Evolutionary conservation across 2,797 vertebrate species (phyloP).

Genomic region (Molossus molossus): DNA sequence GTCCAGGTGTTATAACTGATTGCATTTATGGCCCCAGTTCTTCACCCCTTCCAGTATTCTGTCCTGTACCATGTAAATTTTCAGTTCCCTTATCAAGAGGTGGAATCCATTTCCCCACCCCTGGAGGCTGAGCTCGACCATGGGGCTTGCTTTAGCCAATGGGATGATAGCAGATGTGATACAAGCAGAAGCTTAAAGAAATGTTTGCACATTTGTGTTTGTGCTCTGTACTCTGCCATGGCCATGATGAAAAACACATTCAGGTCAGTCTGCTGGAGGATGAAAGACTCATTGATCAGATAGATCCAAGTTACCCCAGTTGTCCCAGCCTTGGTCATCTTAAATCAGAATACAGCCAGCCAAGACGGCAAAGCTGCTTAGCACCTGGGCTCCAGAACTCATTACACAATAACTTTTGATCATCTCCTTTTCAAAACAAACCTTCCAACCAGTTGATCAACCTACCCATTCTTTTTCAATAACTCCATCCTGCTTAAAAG

Average conservation of each 20-base stretch:
- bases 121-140: conserved; percentile 25
- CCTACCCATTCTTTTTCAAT: not conserved
- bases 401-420: not conserved
- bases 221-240: not conserved
- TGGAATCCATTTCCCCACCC: not conserved
- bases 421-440: conserved; percentile 34
- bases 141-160: conserved; percentile 43
- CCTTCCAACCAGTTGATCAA: not conserved
- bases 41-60: conserved; percentile 9
- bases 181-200: not conserved
- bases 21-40: not conserved
- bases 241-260: not conserved
- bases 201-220: not conserved
- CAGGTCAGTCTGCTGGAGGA: not conserved
- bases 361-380: not conserved
- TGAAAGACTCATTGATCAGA: not conserved
- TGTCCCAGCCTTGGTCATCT: not conserved
- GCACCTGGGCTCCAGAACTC: not conserved
- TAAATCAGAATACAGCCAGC: not conserved
- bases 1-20: not conserved
- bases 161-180: not conserved
- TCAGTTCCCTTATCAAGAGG: not conserved
- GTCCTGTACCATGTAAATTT: not conserved
- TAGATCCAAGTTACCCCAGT: not conserved
- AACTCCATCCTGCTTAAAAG: not conserved